phyloP scores from a whole-genome alignment of 2,113 vertebrate species.

The Poeciliopsis turrubarensis region DNA sequence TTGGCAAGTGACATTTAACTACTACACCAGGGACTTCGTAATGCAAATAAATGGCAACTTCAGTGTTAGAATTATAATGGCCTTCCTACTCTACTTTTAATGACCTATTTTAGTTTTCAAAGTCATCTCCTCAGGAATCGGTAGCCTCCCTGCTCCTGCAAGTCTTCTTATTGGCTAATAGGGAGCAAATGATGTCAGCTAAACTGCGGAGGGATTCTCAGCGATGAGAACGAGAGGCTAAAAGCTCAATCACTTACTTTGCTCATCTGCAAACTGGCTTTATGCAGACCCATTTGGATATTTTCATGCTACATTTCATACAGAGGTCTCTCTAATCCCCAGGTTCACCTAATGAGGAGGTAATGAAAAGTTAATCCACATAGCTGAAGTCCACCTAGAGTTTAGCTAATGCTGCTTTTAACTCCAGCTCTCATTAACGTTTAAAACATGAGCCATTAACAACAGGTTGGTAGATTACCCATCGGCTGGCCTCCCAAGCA shows the following conservation, averaged over 20 bases:
- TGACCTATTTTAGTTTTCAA: slow-evolving; percentile 79
- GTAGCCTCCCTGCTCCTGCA: slow-evolving; percentile 48
- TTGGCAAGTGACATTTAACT: slow-evolving; percentile 78
- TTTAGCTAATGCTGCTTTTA: slow-evolving; percentile 83
- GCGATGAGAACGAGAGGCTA: slow-evolving; percentile 43
- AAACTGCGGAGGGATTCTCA: slow-evolving; percentile 45
- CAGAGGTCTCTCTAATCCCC: slow-evolving; percentile 75
- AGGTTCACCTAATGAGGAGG: slow-evolving; percentile 79
- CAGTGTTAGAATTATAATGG: slow-evolving; percentile 75
- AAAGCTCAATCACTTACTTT: slow-evolving; percentile 61
- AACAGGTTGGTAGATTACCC: slow-evolving; percentile 79
- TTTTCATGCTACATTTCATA: slow-evolving; percentile 78
- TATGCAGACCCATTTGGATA: slow-evolving; percentile 61
- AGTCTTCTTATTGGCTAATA: slow-evolving; percentile 71
- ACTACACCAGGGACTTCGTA: slow-evolving; percentile 69
- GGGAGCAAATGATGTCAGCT: slow-evolving; percentile 67
- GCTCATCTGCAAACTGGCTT: slow-evolving; percentile 56
- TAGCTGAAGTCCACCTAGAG: slow-evolving; percentile 77
- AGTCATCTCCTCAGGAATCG: slow-evolving; percentile 70
- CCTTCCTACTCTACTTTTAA: slow-evolving; percentile 77
- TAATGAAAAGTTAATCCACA: slow-evolving; percentile 84
- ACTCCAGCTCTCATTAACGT: slow-evolving; percentile 82
- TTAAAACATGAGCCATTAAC: slow-evolving; percentile 81
- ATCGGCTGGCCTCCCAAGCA: slow-evolving; percentile 59
- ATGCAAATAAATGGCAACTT: slow-evolving; percentile 78